These are phyloP conservation scores for Elegia similella DNA, from an alignment of 2,888 invertebrate species.

Conservation along the genomic window DNA sequence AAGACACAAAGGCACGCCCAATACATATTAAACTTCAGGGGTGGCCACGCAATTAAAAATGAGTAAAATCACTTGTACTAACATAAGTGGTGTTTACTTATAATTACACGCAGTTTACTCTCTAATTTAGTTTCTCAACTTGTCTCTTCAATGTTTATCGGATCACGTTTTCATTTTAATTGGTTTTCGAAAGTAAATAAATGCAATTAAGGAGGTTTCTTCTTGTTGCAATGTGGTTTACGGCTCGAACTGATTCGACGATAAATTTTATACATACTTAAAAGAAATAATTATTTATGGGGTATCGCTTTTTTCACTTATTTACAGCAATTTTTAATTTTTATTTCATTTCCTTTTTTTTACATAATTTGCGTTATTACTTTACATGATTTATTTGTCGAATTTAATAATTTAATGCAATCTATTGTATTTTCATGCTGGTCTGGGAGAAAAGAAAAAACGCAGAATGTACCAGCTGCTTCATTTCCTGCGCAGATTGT, in stretches of 20 bases:
- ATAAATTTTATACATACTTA: not conserved
- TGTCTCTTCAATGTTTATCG: slow-evolving; percentile 19
- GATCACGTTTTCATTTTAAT: slow-evolving; percentile 26
- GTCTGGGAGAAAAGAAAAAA: too few relatives aligned
- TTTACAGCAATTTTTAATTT: too few relatives aligned
- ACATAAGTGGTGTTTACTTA: slow-evolving; percentile 17
- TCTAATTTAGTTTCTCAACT: slow-evolving; percentile 16
- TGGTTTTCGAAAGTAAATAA: slow-evolving; percentile 25
- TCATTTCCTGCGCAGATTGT: too few relatives aligned
- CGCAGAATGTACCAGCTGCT: too few relatives aligned
- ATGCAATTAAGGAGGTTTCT: slow-evolving; percentile 19
- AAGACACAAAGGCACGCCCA: slow-evolving; percentile 15
- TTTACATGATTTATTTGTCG: too few relatives aligned
- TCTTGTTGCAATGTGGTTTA: not conserved
- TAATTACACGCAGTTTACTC: slow-evolving; percentile 18
- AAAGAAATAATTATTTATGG: too few relatives aligned
- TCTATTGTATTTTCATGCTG: too few relatives aligned
- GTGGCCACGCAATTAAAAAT: slow-evolving; percentile 19
- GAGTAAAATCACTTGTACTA: slow-evolving; percentile 16
- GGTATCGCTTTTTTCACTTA: too few relatives aligned
- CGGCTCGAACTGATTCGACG: not conserved
- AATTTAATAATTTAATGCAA: too few relatives aligned
- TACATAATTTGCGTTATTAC: too few relatives aligned
- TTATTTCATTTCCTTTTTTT: too few relatives aligned
- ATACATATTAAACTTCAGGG: slow-evolving; percentile 19